These are phyloP conservation scores for Zosterops pallidus DNA, from an alignment of 2,113 vertebrate genomes.

Conservation along the genomic window DNA sequence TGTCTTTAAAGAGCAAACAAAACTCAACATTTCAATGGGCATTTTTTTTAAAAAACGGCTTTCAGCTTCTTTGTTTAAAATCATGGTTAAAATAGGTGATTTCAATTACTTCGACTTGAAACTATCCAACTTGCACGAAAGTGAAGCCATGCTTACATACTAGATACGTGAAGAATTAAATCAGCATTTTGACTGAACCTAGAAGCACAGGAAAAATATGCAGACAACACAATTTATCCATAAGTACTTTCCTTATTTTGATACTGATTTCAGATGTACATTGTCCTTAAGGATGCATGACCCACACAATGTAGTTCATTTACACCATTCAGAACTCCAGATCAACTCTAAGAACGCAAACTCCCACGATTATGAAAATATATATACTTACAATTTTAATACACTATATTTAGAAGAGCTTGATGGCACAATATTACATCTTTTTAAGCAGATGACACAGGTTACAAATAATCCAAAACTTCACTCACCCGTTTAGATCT, in stretches of 20 bases:
- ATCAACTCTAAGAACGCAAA: background rate
- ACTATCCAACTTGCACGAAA: background rate
- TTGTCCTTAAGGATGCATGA: background rate
- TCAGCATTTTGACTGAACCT: background rate
- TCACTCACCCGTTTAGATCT: slow-evolving; percentile 84
- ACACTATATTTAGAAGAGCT: background rate
- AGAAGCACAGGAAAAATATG: background rate
- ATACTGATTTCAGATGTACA: background rate
- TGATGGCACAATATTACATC: background rate
- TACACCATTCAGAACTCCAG: background rate
- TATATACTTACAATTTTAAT: background rate
- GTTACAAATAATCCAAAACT: background rate
- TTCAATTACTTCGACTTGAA: background rate
- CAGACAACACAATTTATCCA: background rate
- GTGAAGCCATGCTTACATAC: background rate
- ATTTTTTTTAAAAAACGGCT: background rate
- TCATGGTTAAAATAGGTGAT: background rate
- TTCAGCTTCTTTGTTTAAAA: background rate
- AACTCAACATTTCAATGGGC: rapidly evolving
- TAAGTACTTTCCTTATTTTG: background rate
- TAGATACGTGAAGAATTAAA: background rate
- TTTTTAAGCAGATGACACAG: background rate
- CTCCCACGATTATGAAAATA: background rate
- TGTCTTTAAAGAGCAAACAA: background rate
- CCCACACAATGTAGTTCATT: background rate